Conservation (phyloP, 2,797 vertebrate genomes). For the Pangasius sanitwongsei region DNA sequence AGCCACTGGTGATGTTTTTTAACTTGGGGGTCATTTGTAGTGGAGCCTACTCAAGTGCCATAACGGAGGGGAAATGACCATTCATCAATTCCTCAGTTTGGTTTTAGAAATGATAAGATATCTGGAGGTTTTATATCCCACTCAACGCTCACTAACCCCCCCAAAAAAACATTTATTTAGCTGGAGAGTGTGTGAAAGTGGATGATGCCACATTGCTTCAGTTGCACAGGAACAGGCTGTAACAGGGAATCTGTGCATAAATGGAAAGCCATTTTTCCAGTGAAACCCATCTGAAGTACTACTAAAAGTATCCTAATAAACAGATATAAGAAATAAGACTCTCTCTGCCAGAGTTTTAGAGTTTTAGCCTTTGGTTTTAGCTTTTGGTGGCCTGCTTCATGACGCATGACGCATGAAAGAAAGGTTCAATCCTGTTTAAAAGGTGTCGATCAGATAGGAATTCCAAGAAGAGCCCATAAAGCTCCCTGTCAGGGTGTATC, state of each 20-base stretch:
- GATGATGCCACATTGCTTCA: neutral
- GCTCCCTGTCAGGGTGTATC: neutral
- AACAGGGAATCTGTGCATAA: neutral
- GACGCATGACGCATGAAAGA: neutral
- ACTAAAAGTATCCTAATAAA: neutral
- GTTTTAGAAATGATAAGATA: neutral
- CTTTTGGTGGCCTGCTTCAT: neutral
- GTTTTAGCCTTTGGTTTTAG: neutral
- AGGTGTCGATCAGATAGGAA: neutral
- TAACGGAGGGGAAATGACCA: neutral
- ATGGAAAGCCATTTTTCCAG: neutral
- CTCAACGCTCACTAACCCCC: no score
- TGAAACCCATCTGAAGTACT: neutral
- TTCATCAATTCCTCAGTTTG: neutral
- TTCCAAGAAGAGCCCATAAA: neutral
- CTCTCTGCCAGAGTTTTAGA: neutral
- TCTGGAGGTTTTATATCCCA: neutral
- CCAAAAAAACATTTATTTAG: neutral
- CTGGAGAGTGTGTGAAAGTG: neutral
- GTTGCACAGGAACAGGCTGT: neutral
- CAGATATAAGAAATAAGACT: neutral
- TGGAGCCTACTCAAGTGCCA: neutral
- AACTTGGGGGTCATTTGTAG: no score
- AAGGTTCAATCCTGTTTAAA: neutral
- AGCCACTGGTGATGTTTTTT: neutral